Evolutionary conservation across 2,113 vertebrate genomes (phyloP), one percentile per base, ranked within the genome.

Genomic region (Panurus biarmicus): DNA sequence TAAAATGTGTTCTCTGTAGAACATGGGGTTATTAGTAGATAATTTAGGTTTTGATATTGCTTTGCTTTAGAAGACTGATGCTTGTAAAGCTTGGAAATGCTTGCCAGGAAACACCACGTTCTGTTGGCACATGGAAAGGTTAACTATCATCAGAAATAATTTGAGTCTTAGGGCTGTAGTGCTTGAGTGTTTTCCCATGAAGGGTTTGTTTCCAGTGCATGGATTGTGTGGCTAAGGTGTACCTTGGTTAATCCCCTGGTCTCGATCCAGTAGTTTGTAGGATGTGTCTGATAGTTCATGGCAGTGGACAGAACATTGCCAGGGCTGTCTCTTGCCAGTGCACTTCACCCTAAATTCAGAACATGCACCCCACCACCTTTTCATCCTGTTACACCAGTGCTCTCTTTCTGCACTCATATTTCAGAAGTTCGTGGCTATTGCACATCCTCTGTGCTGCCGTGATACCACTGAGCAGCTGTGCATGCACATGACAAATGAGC

Each of bases 371-470:
- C 10, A 1, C 24, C 56, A 7, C 23, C 47, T 64, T 69, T 36
- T 45, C 64, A 42, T 88, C 75, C 31, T 57, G 12, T 67, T 75
- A 28, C 0, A 0, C 45, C 58, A 75, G 35, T 69, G 36, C 33
- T 89, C 35, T 35, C 14, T 50, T 38, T n/a, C 48, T 40, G 14
- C 20, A 9, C 23, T 77, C 45, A 4, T 12, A 6, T 45, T 73
- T 74, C 36, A 50, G 42, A n/a, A 48, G 36, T 75, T 74, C 0
- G 0, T 57, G 66, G 22, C 53, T 85, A 2, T n/a, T 44, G 22
- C 36, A 22, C 0, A 0, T 74, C 24, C 14, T 75, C 58, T 61
- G 54, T 64, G 85, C 82, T 91, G 84, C 50, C 0, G 0, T 57
- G 33, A 19, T 66, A 10, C 47, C 19, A 5, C 2, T 57, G 80